Conservation (phyloP, 2,797 vertebrate species). For the Acridotheres tristis region DNA sequence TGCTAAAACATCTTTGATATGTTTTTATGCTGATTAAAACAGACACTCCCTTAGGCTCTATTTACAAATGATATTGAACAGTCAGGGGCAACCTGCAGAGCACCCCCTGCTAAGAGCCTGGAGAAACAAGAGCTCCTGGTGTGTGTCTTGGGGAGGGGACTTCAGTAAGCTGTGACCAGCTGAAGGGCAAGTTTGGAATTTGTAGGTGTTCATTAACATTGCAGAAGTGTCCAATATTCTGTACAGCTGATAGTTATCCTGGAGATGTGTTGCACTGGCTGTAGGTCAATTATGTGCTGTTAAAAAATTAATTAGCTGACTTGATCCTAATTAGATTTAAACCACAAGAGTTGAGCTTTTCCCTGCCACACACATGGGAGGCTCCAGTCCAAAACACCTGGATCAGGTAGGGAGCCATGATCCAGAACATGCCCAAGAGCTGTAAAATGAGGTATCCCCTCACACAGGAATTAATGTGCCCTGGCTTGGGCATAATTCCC, state of each 20-base stretch:
- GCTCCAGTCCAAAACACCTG: not conserved
- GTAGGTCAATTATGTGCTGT: not conserved
- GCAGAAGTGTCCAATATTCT: not conserved
- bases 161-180: not conserved
- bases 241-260: not conserved
- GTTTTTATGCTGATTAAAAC: not conserved
- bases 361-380: not conserved
- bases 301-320: not conserved
- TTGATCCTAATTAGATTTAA: not conserved
- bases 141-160: not conserved
- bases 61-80: not conserved
- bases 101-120: not conserved
- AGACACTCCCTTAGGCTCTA: not conserved
- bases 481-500: not conserved
- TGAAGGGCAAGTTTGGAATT: not conserved
- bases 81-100: not conserved
- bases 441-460: not conserved
- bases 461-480: not conserved
- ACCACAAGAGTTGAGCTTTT: not conserved
- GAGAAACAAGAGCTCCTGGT: not conserved
- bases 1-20: not conserved
- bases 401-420: not conserved
- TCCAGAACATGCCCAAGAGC: not conserved
- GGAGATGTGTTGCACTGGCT: not conserved
- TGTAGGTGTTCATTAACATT: not conserved